phyloP scores from a whole-genome alignment of 2,113 vertebrate genomes.

The Paedocypris sp. region DNA sequence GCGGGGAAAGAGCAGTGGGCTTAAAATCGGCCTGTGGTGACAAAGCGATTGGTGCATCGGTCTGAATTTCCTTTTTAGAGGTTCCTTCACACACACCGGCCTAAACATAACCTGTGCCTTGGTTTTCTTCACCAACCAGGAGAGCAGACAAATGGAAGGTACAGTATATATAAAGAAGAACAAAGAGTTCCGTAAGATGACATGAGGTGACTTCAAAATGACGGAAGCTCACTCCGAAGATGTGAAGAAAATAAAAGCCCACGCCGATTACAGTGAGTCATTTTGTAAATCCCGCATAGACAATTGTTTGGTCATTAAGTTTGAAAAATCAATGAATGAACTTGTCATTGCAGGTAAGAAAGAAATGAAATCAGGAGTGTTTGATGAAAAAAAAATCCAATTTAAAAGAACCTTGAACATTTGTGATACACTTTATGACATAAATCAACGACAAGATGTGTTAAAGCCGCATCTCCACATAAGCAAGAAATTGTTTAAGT shows the following conservation, averaged over 20 bases:
- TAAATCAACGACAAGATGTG: too few relatives aligned
- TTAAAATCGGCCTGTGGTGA: neutral
- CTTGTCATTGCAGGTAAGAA: neutral
- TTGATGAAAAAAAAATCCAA: neutral
- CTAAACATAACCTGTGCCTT: slow-evolving; percentile 39
- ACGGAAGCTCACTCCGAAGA: neutral
- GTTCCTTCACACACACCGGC: slow-evolving; percentile 12
- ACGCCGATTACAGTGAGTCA: neutral
- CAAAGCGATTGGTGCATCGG: neutral
- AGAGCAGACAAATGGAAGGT: slow-evolving; percentile 19
- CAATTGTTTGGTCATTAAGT: neutral
- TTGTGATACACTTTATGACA: too few relatives aligned
- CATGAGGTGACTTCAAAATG: neutral
- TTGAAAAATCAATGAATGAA: neutral
- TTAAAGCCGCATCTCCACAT: too few relatives aligned
- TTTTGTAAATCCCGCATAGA: neutral
- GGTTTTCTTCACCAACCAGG: slow-evolving; percentile 25
- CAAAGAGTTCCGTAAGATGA: slow-evolving; percentile 22
- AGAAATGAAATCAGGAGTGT: neutral
- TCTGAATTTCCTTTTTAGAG: neutral
- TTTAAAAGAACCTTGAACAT: neutral
- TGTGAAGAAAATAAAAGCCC: neutral
- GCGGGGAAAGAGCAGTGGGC: neutral
- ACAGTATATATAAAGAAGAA: slow-evolving; percentile 6
- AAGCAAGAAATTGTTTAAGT: too few relatives aligned